These are phyloP conservation scores for Brachymystax lenok DNA, from an alignment of 2,797 vertebrate genomes.

Conservation along the genomic window DNA sequence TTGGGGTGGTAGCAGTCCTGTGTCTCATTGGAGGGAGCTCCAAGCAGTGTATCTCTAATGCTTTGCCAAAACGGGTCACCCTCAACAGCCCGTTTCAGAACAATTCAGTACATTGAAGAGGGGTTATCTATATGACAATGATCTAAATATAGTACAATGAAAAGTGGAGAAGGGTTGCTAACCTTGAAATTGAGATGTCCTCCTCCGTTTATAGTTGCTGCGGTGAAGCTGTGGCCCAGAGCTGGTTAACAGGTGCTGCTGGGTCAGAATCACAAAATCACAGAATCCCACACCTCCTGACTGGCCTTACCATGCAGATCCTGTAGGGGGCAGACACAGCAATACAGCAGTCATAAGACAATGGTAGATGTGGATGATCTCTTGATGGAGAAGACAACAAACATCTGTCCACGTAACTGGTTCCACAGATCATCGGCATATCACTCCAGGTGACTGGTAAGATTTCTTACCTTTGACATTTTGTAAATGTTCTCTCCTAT, in stretches of 20 bases:
- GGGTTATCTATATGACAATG: too few species aligned
- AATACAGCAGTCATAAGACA: too few species aligned
- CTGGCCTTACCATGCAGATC: slow-evolving; percentile 78
- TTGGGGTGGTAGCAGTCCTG: slow-evolving; percentile 89
- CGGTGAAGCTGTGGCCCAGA: slow-evolving; percentile 92
- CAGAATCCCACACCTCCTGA: slow-evolving; percentile 76
- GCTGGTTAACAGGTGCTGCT: slow-evolving; percentile 91
- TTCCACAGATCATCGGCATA: background rate
- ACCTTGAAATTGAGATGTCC: slow-evolving; percentile 95
- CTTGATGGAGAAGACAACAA: background rate
- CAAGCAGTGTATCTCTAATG: slow-evolving; percentile 78
- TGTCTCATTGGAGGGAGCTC: slow-evolving; percentile 84
- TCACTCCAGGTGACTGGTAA: background rate
- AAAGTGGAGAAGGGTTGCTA: slow-evolving; percentile 21
- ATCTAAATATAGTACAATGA: background rate
- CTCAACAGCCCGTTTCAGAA: slow-evolving; percentile 74
- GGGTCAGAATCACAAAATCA: slow-evolving; percentile 60
- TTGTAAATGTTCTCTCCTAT: slow-evolving; percentile 83
- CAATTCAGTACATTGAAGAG: background rate
- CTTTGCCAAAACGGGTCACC: slow-evolving; percentile 85
- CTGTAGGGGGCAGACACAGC: slow-evolving; percentile 62
- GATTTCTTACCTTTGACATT: slow-evolving; percentile 82
- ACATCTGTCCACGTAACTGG: background rate
- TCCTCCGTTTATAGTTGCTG: slow-evolving; percentile 89
- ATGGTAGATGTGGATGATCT: background rate